Base-by-base conservation (phyloP, 2,797 vertebrate genomes). In the Hyperoplus immaculatus region DNA sequence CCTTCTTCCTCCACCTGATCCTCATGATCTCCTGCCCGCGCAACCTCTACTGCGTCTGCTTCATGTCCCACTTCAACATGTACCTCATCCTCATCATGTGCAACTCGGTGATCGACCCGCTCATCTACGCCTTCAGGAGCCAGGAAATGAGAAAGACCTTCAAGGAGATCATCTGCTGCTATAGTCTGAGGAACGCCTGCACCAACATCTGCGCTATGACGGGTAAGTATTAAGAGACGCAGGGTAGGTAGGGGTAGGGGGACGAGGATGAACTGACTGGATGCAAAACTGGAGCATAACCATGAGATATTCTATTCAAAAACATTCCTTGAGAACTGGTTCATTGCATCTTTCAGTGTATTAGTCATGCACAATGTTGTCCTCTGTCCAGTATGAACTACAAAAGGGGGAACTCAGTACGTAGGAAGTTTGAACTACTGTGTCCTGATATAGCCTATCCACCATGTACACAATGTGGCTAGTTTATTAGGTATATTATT, bases 1-100 rank as follows among this genome's bases (percentile, higher is more conserved):
- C 98, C 0, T 98, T 99, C 89, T 99, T 99, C 88, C 95, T 99
- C 39, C 98, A 99, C 87, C 90, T 99, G 55, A 96, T 98, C 77
- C 96, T 99, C 86, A 98, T 97, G 81, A 97, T 99, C 86, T 97
- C 97, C n/a, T 99, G 98, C 53, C 98, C 98, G 1, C 93, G 95
- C 61, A 99, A 98, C 68, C 95, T 97, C 53, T 99, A 99, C 87
- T 99, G 98, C 16, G 92, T 97, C 45, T 99, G 97, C 74, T 99
- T 99, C 88, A 99, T 99, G 98, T 98, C 98, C 55, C 97, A 99
- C 88, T 99, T 99, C 85, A 98, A 99, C 94, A 91, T 99, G 88
- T 99, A 99, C 83, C 96, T 99, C 88, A 97, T 97, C 62, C 96
- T 99, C 61, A 99, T 99, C 82, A 99, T 99, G 98, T 99, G 97